Conservation (phyloP, 1,140 invertebrate species). For the Cherax destructor region DNA sequence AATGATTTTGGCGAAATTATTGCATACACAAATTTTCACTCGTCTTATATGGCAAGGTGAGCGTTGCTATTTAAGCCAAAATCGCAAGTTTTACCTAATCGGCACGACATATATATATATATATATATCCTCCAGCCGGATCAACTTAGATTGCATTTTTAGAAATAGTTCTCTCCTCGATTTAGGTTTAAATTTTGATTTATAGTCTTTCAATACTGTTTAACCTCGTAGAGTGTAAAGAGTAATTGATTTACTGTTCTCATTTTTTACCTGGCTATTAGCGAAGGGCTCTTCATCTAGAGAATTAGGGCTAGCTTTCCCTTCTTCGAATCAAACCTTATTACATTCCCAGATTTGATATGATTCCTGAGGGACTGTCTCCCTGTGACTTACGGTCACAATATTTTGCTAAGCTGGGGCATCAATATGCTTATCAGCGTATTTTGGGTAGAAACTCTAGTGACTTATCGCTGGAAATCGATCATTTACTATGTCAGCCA, state of each 20-base stretch:
- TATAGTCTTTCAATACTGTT: neutral
- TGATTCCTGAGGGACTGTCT: too few species aligned
- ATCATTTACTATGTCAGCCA: neutral
- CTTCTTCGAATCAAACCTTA: neutral
- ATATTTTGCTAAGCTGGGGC: neutral
- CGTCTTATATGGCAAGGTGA: too few species aligned
- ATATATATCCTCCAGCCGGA: too few species aligned
- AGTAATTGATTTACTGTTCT: neutral
- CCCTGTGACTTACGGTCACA: neutral
- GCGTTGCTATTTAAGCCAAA: too few species aligned
- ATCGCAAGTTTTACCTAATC: too few species aligned
- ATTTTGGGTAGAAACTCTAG: neutral
- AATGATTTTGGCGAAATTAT: too few species aligned
- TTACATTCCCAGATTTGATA: neutral
- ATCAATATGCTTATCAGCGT: neutral
- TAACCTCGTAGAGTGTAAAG: neutral
- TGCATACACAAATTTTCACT: too few species aligned
- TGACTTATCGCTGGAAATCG: neutral
- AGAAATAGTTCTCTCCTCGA: neutral
- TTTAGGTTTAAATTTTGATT: constrained; percentile 3
- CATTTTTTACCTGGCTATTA: too few species aligned
- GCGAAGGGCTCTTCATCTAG: too few species aligned
- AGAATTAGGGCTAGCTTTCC: neutral
- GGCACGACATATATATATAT: too few species aligned
- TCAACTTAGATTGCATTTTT: too few species aligned